Base-by-base conservation (phyloP, 1,140 invertebrate species). In the Neodiprion virginianus region DNA sequence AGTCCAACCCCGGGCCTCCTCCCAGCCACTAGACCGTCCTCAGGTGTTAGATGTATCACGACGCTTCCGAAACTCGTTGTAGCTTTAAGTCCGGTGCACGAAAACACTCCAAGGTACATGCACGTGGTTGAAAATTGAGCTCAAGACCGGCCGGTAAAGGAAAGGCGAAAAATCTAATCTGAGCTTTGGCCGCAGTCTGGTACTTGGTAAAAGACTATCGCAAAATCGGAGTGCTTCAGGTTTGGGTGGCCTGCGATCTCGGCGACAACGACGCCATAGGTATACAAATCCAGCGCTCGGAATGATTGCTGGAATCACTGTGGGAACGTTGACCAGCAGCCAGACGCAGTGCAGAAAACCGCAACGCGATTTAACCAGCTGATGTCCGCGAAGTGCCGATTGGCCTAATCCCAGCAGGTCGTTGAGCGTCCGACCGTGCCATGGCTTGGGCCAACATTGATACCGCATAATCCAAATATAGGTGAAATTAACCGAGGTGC, bases 401-500 rank as follows among this genome's bases (percentile, higher is more conserved):
- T 61, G 11, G n/a, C 53, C 53, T 61, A 61, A 61, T 61, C 53
- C n/a, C 11, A 61, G 11, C 11, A 17, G n/a, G 53, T 61, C 11
- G 11, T 61, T 17, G 72, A 75, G 61, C 75, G 75, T 81, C 78
- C 28, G 28, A 3, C 28, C 2, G 28, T 40, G 28, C 2, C 79
- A 75, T 77, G 70, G 79, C 76, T 79, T 72, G 65, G 28, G 75
- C 76, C 78, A 79, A 80, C 79, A 82, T 80, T 80, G 80, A 79
- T 80, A 74, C 53, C 53, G 53, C 53, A 17, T 61, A 17, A 61
- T 14, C 53, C n/a, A 8, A 17, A 61, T 61, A 61, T 61, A 17
- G 11, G 53, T 12, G 53, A 14, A 61, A 40, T 40, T 40, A 8
- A 61, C 4, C 53, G 53, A 61, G 53, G n/a, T 61, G 53, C 4